Evolutionary conservation across 1,140 invertebrate species (phyloP).

Genomic region (Zaprionus capensis): DNA sequence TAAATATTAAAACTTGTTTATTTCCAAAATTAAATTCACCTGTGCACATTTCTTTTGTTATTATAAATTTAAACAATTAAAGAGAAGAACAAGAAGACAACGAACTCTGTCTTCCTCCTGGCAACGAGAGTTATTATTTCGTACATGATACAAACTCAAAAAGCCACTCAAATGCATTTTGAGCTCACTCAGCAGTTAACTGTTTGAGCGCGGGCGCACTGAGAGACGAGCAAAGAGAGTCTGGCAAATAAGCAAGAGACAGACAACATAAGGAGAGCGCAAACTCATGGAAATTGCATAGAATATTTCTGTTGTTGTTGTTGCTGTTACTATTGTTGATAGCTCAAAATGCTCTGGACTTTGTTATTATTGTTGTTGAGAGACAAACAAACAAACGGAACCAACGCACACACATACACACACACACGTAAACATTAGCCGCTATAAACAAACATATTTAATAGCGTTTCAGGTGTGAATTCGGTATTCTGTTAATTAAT

Average conservation of each 20-base stretch:
- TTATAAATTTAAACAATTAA: background rate
- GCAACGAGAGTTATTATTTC: background rate
- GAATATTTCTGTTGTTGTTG: slow-evolving; percentile 33
- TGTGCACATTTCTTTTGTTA: slow-evolving; percentile 11
- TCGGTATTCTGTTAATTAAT: slow-evolving; percentile 17
- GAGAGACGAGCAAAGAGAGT: background rate
- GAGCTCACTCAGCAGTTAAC: slow-evolving; percentile 9
- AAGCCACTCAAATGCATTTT: slow-evolving; percentile 12
- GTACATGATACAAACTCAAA: slow-evolving; percentile 11
- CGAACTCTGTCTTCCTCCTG: background rate
- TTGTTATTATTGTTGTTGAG: slow-evolving; percentile 47
- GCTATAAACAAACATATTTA: slow-evolving; percentile 29
- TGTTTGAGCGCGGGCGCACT: slow-evolving; percentile 26
- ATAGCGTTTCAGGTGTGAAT: slow-evolving; percentile 12
- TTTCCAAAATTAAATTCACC: background rate
- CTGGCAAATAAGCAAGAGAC: background rate
- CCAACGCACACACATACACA: slow-evolving; percentile 4
- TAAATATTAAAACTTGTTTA: background rate
- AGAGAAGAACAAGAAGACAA: background rate
- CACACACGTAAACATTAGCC: background rate
- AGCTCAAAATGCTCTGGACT: slow-evolving; percentile 30
- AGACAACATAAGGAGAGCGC: slow-evolving; percentile 32
- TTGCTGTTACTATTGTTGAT: slow-evolving; percentile 16
- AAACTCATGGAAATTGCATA: slow-evolving; percentile 47
- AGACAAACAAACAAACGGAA: slow-evolving; percentile 32